Evolutionary conservation across 2,888 invertebrate genomes (phyloP).

Genomic region (Ferdinandea cuprea): DNA sequence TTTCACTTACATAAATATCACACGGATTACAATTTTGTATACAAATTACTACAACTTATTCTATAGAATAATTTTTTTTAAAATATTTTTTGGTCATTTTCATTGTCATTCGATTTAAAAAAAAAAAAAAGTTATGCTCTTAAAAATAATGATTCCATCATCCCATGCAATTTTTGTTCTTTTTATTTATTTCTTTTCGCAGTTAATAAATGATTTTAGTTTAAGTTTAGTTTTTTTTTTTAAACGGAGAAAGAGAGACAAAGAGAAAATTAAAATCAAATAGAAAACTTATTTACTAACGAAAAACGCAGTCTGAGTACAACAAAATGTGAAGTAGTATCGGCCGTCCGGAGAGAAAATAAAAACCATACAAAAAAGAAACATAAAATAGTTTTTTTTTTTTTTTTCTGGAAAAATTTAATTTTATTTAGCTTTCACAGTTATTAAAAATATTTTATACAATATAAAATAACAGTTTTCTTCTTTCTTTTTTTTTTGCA

Average conservation of each 20-base stretch:
- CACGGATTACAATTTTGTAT: slow-evolving; percentile 37
- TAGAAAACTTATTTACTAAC: slow-evolving; percentile 56
- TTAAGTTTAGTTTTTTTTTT: background rate
- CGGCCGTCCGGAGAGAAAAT: slow-evolving; percentile 55
- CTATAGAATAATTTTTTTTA: slow-evolving; percentile 26
- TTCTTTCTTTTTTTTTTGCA: slow-evolving; percentile 46
- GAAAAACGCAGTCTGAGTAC: slow-evolving; percentile 44
- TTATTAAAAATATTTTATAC: slow-evolving; percentile 83
- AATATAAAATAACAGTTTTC: slow-evolving; percentile 83
- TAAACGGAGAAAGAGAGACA: slow-evolving; percentile 54
- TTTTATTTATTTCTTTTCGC: slow-evolving; percentile 48
- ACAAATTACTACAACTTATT: slow-evolving; percentile 60
- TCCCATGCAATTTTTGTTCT: slow-evolving; percentile 77
- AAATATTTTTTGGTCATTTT: slow-evolving; percentile 29
- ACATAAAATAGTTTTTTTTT: slow-evolving; percentile 70
- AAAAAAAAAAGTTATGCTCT: slow-evolving; percentile 74
- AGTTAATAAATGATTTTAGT: background rate
- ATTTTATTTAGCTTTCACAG: slow-evolving; percentile 83
- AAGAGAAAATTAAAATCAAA: slow-evolving; percentile 39
- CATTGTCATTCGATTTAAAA: slow-evolving; percentile 29
- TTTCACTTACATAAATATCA: slow-evolving; percentile 53
- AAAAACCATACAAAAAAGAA: slow-evolving; percentile 74
- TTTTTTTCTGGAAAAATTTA: slow-evolving; percentile 77
- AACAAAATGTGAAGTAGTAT: slow-evolving; percentile 61
- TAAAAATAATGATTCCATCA: slow-evolving; percentile 81